phyloP scores from a whole-genome alignment of 2,888 invertebrate genomes.

The Callyntrura sp. region DNA sequence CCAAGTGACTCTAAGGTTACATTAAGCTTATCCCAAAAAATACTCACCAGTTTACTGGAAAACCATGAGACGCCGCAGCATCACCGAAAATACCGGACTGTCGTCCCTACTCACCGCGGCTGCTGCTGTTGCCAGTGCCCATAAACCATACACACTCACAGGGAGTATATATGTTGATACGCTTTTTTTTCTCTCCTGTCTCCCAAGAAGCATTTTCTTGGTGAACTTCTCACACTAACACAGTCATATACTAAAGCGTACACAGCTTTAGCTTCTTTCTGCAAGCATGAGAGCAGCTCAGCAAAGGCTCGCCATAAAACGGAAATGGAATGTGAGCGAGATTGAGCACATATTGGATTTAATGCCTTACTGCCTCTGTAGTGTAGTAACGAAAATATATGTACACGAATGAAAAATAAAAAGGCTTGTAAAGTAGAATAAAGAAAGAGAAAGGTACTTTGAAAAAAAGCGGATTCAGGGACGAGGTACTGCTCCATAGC shows the following conservation, averaged over 20 bases:
- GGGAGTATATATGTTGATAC: no score
- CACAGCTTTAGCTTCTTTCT: no score
- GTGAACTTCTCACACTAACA: constrained; percentile 48
- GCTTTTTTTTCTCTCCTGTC: no score
- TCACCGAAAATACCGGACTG: not conserved
- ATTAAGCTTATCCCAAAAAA: constrained; percentile 26
- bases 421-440: not conserved
- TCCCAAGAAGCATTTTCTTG: constrained; percentile 16
- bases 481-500: no score
- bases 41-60: constrained; percentile 2
- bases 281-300: not conserved
- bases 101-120: no score
- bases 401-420: not conserved
- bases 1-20: not conserved
- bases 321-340: constrained; percentile 64
- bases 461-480: no score
- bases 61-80: constrained; percentile 52
- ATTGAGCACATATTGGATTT: constrained; percentile 70
- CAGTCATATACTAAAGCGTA: not conserved
- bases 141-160: constrained; percentile 6
- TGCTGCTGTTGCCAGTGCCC: no score
- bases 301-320: constrained; percentile 57
- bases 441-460: not conserved
- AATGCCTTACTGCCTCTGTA: constrained; percentile 44
- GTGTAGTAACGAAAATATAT: not conserved